A percentile compares a stretch with the other conserved stretches of the same genome.
These are phyloP conservation scores for Uria lomvia DNA, from an alignment of 2,113 vertebrate genomes.

Conservation along the genomic window DNA sequence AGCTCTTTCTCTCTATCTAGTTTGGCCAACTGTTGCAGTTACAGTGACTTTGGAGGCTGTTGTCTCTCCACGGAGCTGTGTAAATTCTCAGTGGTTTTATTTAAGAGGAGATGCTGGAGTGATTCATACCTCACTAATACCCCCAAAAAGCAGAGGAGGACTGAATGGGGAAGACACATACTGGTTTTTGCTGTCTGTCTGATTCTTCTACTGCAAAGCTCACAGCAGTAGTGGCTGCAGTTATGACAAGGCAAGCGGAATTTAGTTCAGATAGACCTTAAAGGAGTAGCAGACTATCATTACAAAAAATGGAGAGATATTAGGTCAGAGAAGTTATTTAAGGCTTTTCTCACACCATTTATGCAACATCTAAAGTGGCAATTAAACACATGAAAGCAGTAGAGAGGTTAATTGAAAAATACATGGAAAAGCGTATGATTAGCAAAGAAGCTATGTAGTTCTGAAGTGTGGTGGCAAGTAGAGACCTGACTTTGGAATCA, in stretches of 20 bases:
- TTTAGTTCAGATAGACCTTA: neutral
- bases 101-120: neutral
- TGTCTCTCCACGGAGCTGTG: neutral
- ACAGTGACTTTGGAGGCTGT: neutral
- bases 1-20: neutral
- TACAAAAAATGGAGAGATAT: neutral
- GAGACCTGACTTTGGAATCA: neutral
- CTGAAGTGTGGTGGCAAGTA: neutral
- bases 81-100: neutral
- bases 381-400: neutral
- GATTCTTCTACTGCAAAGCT: neutral
- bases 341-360: neutral
- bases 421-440: neutral
- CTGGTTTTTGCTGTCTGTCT: neutral
- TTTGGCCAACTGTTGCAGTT: neutral
- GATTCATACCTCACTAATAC: neutral
- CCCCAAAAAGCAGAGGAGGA: neutral
- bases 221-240: neutral
- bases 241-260: neutral
- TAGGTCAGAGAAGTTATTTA: neutral
- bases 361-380: neutral
- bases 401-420: constrained; percentile 18
- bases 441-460: neutral
- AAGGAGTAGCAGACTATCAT: neutral
- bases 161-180: neutral